A percentile compares a stretch with the other conserved stretches of the same genome.
These are phyloP conservation scores for Phytoseiulus persimilis DNA, from an alignment of 2,888 invertebrate species.

Conservation along the genomic window DNA sequence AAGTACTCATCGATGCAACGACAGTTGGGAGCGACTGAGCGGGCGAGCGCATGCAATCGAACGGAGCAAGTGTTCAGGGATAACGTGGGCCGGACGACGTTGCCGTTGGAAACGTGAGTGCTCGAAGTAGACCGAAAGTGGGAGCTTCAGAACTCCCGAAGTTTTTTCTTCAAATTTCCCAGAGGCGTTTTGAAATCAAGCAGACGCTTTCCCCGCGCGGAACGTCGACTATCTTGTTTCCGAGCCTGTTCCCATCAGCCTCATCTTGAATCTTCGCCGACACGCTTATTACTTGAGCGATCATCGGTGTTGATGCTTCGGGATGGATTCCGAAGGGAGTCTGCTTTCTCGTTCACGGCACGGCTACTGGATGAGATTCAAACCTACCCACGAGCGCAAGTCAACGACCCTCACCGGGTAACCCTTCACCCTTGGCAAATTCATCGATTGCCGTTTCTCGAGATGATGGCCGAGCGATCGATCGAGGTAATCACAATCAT, in stretches of 20 bases:
- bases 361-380: not conserved
- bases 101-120: not conserved
- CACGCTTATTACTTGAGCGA: not conserved
- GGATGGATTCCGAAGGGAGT: not conserved
- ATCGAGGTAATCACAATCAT: not conserved
- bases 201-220: not conserved
- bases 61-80: not conserved
- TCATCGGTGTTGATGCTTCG: not conserved
- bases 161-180: not conserved
- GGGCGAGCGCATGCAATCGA: too few species aligned
- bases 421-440: not conserved
- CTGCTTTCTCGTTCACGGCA: not conserved
- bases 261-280: not conserved
- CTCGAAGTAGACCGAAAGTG: not conserved
- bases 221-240: not conserved
- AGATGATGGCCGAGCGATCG: not conserved
- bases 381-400: not conserved
- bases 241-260: too few species aligned
- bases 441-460: not conserved
- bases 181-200: not conserved
- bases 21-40: not conserved
- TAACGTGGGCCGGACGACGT: not conserved
- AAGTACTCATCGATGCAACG: not conserved
- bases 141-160: not conserved
- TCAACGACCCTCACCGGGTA: not conserved